Evolutionary conservation across 2,797 vertebrate species (phyloP).

Genomic region (Parambassis ranga): DNA sequence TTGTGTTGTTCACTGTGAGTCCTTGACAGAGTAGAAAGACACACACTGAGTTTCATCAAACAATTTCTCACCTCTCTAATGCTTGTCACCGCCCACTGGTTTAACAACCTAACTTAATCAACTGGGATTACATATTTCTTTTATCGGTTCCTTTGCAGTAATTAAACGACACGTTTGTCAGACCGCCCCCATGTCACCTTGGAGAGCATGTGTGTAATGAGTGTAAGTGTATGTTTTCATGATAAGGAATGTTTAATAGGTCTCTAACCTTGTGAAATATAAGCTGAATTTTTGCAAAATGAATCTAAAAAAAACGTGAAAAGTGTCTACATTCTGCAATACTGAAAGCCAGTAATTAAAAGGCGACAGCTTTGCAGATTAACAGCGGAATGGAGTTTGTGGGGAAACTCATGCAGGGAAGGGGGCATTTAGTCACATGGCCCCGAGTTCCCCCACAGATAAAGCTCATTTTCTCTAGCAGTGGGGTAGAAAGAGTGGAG

Average conservation of each 20-base stretch:
- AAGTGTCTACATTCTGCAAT: slow-evolving; percentile 60
- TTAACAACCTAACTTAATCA: slow-evolving; percentile 74
- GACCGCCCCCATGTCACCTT: slow-evolving; percentile 66
- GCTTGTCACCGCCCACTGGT: slow-evolving; percentile 59
- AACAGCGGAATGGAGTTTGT: slow-evolving; percentile 75
- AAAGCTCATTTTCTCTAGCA: slow-evolving; percentile 85
- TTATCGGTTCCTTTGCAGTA: slow-evolving; percentile 72
- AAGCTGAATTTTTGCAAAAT: slow-evolving; percentile 66
- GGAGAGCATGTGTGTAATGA: slow-evolving; percentile 47
- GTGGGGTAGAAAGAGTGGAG: slow-evolving; percentile 78
- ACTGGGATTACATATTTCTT: slow-evolving; percentile 70
- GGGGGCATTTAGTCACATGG: slow-evolving; percentile 82
- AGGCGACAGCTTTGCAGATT: slow-evolving; percentile 81
- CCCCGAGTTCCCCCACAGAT: slow-evolving; percentile 77
- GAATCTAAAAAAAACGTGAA: slow-evolving; percentile 63
- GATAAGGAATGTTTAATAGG: slow-evolving; percentile 26
- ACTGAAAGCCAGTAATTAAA: slow-evolving; percentile 81
- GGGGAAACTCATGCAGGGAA: slow-evolving; percentile 73
- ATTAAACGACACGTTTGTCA: slow-evolving; percentile 73
- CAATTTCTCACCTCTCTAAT: slow-evolving; percentile 72
- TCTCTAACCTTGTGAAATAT: slow-evolving; percentile 49
- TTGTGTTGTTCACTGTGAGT: slow-evolving; percentile 29
- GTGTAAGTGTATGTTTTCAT: slow-evolving; percentile 29
- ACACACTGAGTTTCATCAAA: slow-evolving; percentile 64
- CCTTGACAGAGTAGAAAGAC: slow-evolving; percentile 49